phyloP scores from a whole-genome alignment of 2,113 vertebrate genomes.

The Dromas ardeola region DNA sequence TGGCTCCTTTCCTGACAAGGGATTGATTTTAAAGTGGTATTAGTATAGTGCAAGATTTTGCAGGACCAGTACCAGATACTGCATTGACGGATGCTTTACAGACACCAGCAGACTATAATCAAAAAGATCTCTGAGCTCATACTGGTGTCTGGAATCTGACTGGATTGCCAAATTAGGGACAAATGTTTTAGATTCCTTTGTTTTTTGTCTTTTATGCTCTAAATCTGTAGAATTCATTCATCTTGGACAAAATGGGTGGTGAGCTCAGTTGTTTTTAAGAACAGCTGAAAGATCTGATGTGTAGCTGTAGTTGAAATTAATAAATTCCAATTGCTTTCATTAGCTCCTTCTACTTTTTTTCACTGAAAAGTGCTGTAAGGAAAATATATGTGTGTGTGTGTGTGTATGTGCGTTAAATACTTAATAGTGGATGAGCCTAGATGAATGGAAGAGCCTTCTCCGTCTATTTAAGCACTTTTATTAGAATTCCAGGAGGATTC shows the following conservation, averaged over 20 bases:
- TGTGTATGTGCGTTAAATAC: not conserved
- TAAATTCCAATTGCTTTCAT: not conserved
- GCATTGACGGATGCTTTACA: not conserved
- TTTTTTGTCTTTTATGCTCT: not conserved
- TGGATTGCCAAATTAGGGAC: not conserved
- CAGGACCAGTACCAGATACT: not conserved
- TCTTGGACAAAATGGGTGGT: not conserved
- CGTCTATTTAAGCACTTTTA: constrained; percentile 7
- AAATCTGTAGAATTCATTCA: not conserved
- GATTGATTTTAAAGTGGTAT: not conserved
- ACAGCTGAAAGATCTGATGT: not conserved
- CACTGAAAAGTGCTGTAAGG: not conserved
- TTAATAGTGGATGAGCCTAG: not conserved
- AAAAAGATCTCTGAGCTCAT: not conserved
- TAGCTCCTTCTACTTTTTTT: not conserved
- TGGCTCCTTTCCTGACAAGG: not conserved
- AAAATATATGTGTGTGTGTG: not conserved
- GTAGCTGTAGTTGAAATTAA: not conserved
- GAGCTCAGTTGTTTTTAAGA: not conserved
- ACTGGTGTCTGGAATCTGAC: not conserved
- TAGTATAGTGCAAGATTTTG: not conserved
- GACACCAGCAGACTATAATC: not conserved
- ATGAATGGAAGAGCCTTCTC: not conserved
- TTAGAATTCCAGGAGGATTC: not conserved
- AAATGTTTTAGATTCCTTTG: not conserved